phyloP scores from a whole-genome alignment of 2,888 invertebrate genomes.

The Seladonia tumulorum region DNA sequence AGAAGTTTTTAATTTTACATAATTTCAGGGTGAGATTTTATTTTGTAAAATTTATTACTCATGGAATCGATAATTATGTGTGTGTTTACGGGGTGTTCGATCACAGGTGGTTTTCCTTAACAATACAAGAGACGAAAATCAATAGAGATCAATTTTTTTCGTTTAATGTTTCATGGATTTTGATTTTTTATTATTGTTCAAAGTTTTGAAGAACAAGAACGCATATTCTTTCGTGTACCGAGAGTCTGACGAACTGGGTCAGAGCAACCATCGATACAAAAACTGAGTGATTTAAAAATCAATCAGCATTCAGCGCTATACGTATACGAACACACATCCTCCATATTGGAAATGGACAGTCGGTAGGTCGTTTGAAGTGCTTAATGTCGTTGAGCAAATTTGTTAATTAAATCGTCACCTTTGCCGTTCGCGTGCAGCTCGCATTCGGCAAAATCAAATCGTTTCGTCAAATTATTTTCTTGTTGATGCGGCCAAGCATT shows the following conservation, averaged over 20 bases:
- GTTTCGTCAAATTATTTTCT: neutral
- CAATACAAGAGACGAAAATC: too few species aligned
- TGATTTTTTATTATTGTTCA: neutral
- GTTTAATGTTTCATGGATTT: neutral
- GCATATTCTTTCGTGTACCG: neutral
- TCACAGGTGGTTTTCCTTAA: too few species aligned
- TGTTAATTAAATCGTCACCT: slow-evolving; percentile 32
- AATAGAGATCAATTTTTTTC: neutral
- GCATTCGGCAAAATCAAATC: neutral
- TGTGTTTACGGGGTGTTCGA: too few species aligned
- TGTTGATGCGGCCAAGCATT: neutral
- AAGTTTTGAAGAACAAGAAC: neutral
- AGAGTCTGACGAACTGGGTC: slow-evolving; percentile 7
- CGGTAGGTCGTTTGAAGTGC: neutral
- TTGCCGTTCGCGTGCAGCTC: slow-evolving; percentile 3
- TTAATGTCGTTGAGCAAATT: slow-evolving; percentile 22
- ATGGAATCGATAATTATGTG: too few species aligned
- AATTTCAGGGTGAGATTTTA: too few species aligned
- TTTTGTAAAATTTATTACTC: too few species aligned
- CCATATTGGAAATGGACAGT: neutral
- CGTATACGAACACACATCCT: neutral
- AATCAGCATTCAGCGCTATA: neutral
- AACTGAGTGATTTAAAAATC: slow-evolving; percentile 7
- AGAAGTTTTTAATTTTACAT: too few species aligned
- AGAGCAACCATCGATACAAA: neutral